A percentile compares a stretch with the other conserved stretches of the same genome.
These are phyloP conservation scores for Cyclopterus lumpus DNA, from an alignment of 2,797 vertebrate species.

Conservation along the genomic window DNA sequence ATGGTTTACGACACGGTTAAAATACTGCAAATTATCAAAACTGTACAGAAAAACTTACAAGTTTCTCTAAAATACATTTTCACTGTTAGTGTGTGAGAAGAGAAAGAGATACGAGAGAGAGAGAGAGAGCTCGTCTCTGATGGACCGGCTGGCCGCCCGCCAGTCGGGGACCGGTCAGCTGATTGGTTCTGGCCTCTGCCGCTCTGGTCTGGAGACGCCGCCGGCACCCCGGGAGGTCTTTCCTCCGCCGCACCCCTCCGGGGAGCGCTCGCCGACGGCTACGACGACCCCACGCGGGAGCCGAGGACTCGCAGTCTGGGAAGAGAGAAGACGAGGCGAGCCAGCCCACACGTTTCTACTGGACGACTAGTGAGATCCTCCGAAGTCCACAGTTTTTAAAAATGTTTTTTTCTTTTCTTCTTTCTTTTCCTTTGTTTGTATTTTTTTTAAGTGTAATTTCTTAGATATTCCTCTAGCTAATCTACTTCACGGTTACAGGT, in stretches of 20 bases:
- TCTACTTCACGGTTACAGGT: slow-evolving; percentile 82
- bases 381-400: slow-evolving; percentile 50
- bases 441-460: slow-evolving; percentile 45
- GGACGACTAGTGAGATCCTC: slow-evolving; percentile 52
- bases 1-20: slow-evolving; percentile 95
- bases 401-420: slow-evolving; percentile 63
- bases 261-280: slow-evolving; percentile 63
- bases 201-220: slow-evolving; percentile 45
- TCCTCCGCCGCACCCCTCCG: slow-evolving; percentile 38
- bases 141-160: slow-evolving; percentile 33
- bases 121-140: slow-evolving; percentile 52
- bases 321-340: slow-evolving; percentile 59
- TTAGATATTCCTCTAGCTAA: slow-evolving; percentile 76
- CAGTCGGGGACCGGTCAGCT: slow-evolving; percentile 61
- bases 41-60: slow-evolving; percentile 98
- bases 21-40: slow-evolving; percentile 99
- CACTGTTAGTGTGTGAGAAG: slow-evolving; percentile 87
- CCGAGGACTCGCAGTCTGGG: slow-evolving; percentile 64
- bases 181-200: slow-evolving; percentile 79
- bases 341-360: slow-evolving; percentile 37
- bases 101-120: slow-evolving; percentile 71
- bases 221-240: slow-evolving; percentile 8
- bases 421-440: slow-evolving; percentile 42
- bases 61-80: slow-evolving; percentile 97
- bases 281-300: slow-evolving; percentile 63